phyloP scores from a whole-genome alignment of 2,888 invertebrate genomes.

The Blomia tropicalis region DNA sequence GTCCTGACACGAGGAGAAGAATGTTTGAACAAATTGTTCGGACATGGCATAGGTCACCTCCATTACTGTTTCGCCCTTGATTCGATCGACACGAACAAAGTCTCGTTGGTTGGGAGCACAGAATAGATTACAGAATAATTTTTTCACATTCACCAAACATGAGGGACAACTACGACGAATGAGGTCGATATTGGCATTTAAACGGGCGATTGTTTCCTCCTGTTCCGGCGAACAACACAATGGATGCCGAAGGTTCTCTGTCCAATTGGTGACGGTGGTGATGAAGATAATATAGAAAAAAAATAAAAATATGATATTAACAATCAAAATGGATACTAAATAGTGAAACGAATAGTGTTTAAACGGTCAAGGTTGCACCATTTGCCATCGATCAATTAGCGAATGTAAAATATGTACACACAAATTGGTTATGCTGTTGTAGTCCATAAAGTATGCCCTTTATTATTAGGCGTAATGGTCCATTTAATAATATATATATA shows the following conservation, averaged over 20 bases:
- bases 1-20: slow-evolving; percentile 20
- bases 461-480: too few relatives aligned
- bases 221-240: slow-evolving; percentile 22
- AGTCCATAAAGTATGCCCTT: too few relatives aligned
- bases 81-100: slow-evolving; percentile 12
- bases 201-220: slow-evolving; percentile 18
- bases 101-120: slow-evolving; percentile 20
- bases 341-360: neutral
- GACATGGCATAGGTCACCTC: slow-evolving; percentile 21
- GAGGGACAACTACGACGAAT: slow-evolving; percentile 23
- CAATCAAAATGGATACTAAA: neutral
- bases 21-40: slow-evolving; percentile 16
- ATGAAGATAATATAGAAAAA: neutral
- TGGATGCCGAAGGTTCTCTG: slow-evolving; percentile 17
- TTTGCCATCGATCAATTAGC: neutral
- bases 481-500: too few relatives aligned
- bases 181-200: slow-evolving; percentile 14
- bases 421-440: too few relatives aligned
- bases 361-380: neutral
- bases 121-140: slow-evolving; percentile 23
- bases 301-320: neutral
- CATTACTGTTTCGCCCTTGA: slow-evolving; percentile 2
- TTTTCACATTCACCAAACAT: slow-evolving; percentile 22
- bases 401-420: too few relatives aligned
- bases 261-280: neutral